These are phyloP conservation scores for Macrophya alboannulata DNA, from an alignment of 2,888 invertebrate genomes.

Conservation along the genomic window DNA sequence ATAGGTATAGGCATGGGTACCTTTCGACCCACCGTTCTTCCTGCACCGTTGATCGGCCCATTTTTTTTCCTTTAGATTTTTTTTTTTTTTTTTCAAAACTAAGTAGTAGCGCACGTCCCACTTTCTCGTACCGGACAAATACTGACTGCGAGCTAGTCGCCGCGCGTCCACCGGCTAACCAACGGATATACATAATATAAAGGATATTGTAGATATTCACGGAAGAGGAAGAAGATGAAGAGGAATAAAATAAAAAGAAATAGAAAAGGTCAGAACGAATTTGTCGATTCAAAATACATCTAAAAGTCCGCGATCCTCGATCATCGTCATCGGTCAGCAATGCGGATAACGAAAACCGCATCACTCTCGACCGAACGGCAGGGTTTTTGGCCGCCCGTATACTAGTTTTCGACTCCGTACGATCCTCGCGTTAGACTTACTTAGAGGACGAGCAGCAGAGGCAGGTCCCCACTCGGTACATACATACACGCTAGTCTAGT, in stretches of 20 bases:
- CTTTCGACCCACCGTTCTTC: constrained; percentile 5
- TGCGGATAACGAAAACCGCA: not conserved
- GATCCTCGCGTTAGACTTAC: not conserved
- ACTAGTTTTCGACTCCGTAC: not conserved
- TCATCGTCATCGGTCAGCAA: not conserved
- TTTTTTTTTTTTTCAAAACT: not conserved
- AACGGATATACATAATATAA: no score
- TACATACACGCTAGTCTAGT: constrained; percentile 17
- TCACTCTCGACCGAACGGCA: not conserved
- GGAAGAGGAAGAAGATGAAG: not conserved
- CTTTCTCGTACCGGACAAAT: constrained; percentile 27
- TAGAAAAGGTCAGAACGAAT: not conserved
- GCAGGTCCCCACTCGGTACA: not conserved
- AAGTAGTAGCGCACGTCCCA: constrained; percentile 46
- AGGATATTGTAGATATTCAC: not conserved
- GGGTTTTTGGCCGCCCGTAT: not conserved
- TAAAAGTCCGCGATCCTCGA: not conserved
- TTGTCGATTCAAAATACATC: not conserved
- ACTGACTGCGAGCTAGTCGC: constrained; percentile 5
- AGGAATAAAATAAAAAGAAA: not conserved
- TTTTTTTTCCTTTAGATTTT: not conserved
- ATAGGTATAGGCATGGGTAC: not conserved
- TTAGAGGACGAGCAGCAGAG: constrained; percentile 13
- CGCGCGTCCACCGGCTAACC: no score
- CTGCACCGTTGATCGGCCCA: constrained; percentile 35